Evolutionary conservation across 2,888 invertebrate genomes (phyloP).

Genomic region (Morpho achilles): DNA sequence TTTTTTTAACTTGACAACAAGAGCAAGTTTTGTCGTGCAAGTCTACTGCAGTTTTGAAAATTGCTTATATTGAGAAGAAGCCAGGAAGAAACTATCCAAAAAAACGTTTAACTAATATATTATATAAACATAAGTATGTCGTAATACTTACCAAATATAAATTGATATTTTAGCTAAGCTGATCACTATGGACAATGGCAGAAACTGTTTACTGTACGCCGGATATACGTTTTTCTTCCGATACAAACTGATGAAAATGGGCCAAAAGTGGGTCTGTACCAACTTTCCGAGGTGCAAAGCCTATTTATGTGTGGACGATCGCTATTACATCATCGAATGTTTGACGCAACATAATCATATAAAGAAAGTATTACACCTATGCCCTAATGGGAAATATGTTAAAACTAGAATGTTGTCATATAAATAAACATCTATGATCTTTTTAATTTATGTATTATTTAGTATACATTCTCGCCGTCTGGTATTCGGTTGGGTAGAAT

Average conservation of each 20-base stretch:
- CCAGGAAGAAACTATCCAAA: too few relatives aligned
- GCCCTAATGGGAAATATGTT: slow-evolving; percentile 40
- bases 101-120: too few relatives aligned
- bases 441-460: too few relatives aligned
- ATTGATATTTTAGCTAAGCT: slow-evolving; percentile 21
- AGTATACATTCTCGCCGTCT: too few relatives aligned
- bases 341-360: slow-evolving; percentile 34
- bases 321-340: slow-evolving; percentile 28
- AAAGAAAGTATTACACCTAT: slow-evolving; percentile 30
- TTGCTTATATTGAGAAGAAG: too few relatives aligned
- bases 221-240: slow-evolving; percentile 53
- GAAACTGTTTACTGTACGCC: slow-evolving; percentile 36
- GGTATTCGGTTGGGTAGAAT: too few relatives aligned
- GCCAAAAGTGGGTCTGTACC: slow-evolving; percentile 54
- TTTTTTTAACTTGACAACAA: too few relatives aligned
- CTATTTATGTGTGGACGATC: slow-evolving; percentile 37
- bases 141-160: too few relatives aligned
- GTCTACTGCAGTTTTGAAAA: too few relatives aligned
- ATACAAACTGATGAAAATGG: slow-evolving; percentile 34
- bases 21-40: too few relatives aligned
- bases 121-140: too few relatives aligned
- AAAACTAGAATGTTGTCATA: slow-evolving; percentile 21
- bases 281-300: slow-evolving; percentile 51
- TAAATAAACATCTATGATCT: not conserved
- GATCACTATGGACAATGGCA: slow-evolving; percentile 45